Conservation (phyloP, 2,113 vertebrate species). For the Passerina amoena region DNA sequence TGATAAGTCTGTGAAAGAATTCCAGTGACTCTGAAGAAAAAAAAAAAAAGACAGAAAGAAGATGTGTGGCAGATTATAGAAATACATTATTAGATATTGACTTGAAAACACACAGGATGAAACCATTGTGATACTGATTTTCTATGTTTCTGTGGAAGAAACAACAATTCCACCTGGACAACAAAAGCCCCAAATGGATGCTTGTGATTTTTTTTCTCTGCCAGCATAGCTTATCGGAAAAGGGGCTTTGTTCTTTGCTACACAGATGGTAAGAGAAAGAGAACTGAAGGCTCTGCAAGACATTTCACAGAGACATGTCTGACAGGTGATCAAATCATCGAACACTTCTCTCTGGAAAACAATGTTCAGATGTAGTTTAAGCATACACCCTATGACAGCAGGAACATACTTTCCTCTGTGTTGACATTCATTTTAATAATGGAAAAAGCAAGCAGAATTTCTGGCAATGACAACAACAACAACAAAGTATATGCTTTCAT, state of each 20-base stretch:
- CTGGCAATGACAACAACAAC: conserved; percentile 42
- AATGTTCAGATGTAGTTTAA: conserved; percentile 76
- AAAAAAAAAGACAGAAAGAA: not conserved
- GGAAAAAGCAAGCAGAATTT: conserved; percentile 68
- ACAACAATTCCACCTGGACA: conserved; percentile 21
- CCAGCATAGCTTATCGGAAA: conserved; percentile 3
- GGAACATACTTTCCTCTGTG: conserved; percentile 73
- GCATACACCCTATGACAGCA: conserved; percentile 69
- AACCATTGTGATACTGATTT: not conserved
- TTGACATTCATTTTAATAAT: conserved; percentile 79
- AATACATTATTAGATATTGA: not conserved
- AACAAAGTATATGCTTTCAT: conserved; percentile 46
- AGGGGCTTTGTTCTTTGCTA: conserved; percentile 72
- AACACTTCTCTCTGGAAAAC: conserved; percentile 75
- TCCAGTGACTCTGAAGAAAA: not conserved
- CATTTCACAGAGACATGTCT: conserved; percentile 73
- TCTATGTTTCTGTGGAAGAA: not conserved
- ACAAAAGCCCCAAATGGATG: conserved; percentile 34
- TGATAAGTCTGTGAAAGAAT: not conserved
- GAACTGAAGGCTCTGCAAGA: conserved; percentile 71
- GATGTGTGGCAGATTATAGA: not conserved
- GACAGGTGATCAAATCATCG: conserved; percentile 82
- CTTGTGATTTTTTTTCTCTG: conserved; percentile 35
- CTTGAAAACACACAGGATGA: not conserved
- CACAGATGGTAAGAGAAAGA: conserved; percentile 69